Evolutionary conservation across 2,113 vertebrate genomes (phyloP).

Genomic region (Illadopsis cleaveri): DNA sequence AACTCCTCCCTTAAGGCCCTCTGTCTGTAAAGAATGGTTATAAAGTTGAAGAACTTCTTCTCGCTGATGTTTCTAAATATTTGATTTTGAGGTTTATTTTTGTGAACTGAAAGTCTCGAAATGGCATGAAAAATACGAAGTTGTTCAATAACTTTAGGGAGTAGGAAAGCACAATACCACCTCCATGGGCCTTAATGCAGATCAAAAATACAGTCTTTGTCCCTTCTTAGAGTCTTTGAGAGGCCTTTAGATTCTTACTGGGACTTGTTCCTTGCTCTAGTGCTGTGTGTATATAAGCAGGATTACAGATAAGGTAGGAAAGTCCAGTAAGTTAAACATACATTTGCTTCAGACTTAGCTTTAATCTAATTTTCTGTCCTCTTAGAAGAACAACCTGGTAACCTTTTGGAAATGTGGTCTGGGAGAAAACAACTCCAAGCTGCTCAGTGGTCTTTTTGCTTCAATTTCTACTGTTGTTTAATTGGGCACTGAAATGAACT

Average conservation of each 20-base stretch:
- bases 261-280: background rate
- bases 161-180: background rate
- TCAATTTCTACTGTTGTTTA: background rate
- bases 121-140: background rate
- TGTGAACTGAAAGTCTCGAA: background rate
- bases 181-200: background rate
- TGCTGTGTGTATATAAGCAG: background rate
- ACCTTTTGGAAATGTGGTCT: background rate
- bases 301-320: background rate
- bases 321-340: background rate
- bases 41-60: background rate
- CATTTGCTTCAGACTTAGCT: background rate
- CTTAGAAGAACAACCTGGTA: background rate
- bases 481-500: background rate
- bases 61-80: background rate
- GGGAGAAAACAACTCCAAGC: background rate
- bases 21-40: background rate
- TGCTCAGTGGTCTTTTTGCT: background rate
- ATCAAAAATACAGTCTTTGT: background rate
- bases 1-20: background rate
- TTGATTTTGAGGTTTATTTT: background rate
- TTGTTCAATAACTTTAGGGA: background rate
- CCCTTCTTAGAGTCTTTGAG: background rate
- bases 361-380: background rate
- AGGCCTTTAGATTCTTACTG: background rate